Evolutionary conservation across 2,797 vertebrate genomes (phyloP).

Genomic region (Xenopus petersii): DNA sequence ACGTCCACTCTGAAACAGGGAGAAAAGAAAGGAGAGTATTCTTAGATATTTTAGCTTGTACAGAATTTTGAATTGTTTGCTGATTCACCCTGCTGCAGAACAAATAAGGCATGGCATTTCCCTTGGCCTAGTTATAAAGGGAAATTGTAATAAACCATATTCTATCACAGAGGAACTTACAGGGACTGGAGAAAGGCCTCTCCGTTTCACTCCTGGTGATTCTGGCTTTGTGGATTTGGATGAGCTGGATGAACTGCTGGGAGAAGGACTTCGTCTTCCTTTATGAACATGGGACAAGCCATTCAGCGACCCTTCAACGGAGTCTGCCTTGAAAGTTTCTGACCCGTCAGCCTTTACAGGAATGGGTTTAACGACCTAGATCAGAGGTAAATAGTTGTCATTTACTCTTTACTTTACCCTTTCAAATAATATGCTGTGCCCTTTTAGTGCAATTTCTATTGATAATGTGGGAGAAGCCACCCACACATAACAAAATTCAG

Average conservation of each 20-base stretch:
- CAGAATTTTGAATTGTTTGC: too few relatives aligned
- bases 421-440: too few relatives aligned
- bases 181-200: slow-evolving; percentile 79
- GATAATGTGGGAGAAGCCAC: too few relatives aligned
- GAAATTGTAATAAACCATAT: too few relatives aligned
- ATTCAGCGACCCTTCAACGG: slow-evolving; percentile 58
- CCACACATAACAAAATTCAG: too few relatives aligned
- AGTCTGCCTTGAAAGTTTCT: slow-evolving; percentile 66
- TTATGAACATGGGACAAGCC: slow-evolving; percentile 62
- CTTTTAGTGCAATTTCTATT: too few relatives aligned
- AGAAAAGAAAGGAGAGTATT: too few relatives aligned
- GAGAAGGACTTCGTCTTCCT: slow-evolving; percentile 82
- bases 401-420: too few relatives aligned
- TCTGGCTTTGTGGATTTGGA: slow-evolving; percentile 72
- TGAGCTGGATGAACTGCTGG: slow-evolving; percentile 69
- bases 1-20: slow-evolving; percentile 78
- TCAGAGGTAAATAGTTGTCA: slow-evolving; percentile 31
- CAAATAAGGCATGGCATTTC: too few relatives aligned
- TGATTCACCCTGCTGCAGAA: too few relatives aligned
- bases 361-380: slow-evolving; percentile 82
- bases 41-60: too few relatives aligned
- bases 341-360: slow-evolving; percentile 72
- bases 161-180: slow-evolving; percentile 62
- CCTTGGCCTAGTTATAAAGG: too few relatives aligned
- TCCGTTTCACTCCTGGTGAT: slow-evolving; percentile 79